Evolutionary conservation across 1,140 invertebrate genomes (phyloP).

Genomic region (Phocides pigmalion): DNA sequence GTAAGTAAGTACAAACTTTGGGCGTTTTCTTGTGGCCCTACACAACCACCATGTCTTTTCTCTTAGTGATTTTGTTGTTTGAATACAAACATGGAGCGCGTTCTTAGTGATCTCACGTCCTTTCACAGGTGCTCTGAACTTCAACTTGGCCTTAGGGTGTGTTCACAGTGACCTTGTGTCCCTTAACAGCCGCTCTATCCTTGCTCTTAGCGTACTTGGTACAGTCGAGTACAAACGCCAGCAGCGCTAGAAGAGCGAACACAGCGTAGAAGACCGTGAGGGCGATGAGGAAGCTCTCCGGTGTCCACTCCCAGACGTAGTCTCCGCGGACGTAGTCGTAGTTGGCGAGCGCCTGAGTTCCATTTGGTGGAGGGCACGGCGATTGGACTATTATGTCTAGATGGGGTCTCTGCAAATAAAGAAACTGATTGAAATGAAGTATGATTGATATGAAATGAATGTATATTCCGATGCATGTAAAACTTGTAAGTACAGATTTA

Average conservation of each 20-base stretch:
- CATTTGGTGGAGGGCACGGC: conserved; percentile 90
- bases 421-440: conserved; percentile 7
- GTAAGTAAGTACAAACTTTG: too few relatives aligned
- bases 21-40: too few relatives aligned
- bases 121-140: too few relatives aligned
- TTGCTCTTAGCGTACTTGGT: conserved; percentile 76
- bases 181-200: conserved; percentile 60
- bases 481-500: too few relatives aligned
- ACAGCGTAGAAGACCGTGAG: conserved; percentile 85
- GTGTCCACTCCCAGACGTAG: conserved; percentile 80
- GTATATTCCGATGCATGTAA: too few relatives aligned
- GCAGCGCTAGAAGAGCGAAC: conserved; percentile 84
- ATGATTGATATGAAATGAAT: too few relatives aligned
- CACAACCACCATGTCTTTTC: too few relatives aligned
- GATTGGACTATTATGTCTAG: conserved; percentile 93
- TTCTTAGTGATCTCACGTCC: too few relatives aligned
- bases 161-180: conserved; percentile 78
- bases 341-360: conserved; percentile 88
- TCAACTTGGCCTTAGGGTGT: conserved; percentile 64
- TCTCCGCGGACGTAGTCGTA: conserved; percentile 81
- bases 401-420: conserved; percentile 87
- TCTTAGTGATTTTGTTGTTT: too few relatives aligned
- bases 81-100: too few relatives aligned
- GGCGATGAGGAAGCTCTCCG: conserved; percentile 84
- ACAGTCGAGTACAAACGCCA: conserved; percentile 86